These are phyloP conservation scores for Oreochromis aureus DNA, from an alignment of 2,113 vertebrate genomes.

Conservation along the genomic window DNA sequence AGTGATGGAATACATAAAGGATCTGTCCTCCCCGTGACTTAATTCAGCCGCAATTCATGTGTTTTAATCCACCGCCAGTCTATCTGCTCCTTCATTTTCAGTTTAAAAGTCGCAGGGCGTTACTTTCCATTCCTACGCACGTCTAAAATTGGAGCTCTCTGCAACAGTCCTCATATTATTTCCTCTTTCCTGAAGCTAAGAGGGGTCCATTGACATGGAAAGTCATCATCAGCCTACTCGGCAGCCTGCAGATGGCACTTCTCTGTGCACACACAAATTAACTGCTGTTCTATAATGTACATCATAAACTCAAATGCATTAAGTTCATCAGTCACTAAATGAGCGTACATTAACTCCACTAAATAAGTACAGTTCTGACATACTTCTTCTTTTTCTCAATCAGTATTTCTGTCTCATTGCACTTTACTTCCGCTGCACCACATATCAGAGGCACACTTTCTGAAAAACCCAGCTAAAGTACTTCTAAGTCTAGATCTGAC, in stretches of 20 bases:
- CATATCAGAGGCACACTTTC: not conserved
- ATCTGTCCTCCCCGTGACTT: not conserved
- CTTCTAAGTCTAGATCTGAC: not conserved
- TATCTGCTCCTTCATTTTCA: not conserved
- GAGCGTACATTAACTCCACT: not conserved
- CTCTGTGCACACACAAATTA: not conserved
- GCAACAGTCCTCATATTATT: slow-evolving; percentile 37
- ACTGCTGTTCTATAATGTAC: not conserved
- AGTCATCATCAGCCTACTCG: slow-evolving; percentile 12
- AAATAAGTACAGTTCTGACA: not conserved
- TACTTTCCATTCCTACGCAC: slow-evolving; percentile 8
- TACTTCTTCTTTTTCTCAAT: not conserved
- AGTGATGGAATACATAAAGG: not conserved
- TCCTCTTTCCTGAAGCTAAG: slow-evolving; percentile 28
- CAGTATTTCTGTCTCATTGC: not conserved
- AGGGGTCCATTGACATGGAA: slow-evolving; percentile 42
- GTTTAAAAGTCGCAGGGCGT: not conserved
- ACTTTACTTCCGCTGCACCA: not conserved
- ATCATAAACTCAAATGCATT: not conserved
- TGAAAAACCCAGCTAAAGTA: not conserved
- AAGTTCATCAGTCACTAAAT: not conserved
- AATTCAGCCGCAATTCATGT: not conserved
- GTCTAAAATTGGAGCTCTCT: slow-evolving; percentile 34
- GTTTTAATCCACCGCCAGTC: not conserved
- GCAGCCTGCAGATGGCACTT: not conserved